Evolutionary conservation across 30 jellyfish, hydroid and myxozoan species (phyloP).

Genomic region (Aurelia aurita): DNA sequence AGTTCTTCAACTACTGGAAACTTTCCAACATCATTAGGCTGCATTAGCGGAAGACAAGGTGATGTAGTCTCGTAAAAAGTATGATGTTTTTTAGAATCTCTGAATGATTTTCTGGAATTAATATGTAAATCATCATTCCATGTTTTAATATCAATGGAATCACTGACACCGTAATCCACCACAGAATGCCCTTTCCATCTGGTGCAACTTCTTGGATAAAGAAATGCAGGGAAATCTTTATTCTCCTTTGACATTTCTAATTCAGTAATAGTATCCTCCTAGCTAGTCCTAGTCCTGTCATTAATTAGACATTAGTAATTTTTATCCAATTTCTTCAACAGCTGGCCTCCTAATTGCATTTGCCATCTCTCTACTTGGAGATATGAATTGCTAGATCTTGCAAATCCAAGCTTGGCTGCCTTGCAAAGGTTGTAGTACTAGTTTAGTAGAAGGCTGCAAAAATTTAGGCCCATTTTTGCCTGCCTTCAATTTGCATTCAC

Average conservation of each 20-base stretch:
- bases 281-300: no score
- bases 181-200: conserved; percentile 49
- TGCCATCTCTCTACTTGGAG: no score
- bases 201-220: conserved; percentile 36
- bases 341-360: no score
- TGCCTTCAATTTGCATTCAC: no score
- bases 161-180: conserved; percentile 64
- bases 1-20: conserved; percentile 27
- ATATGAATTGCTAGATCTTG: no score
- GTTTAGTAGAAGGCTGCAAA: no score
- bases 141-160: conserved; percentile 29
- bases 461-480: no score
- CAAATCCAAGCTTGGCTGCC: no score
- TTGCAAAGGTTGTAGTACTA: no score
- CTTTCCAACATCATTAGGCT: conserved; percentile 15
- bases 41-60: conserved; percentile 18
- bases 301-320: no score
- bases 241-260: neutral
- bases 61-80: neutral
- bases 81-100: neutral
- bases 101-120: conserved; percentile 29
- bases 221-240: conserved; percentile 28
- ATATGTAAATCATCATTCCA: neutral
- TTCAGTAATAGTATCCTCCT: no score
- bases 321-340: no score